A percentile compares a stretch with the other conserved stretches of the same genome.
phyloP scores from a whole-genome alignment of 64 coral and sea anemone genomes.

The Actinia equina region DNA sequence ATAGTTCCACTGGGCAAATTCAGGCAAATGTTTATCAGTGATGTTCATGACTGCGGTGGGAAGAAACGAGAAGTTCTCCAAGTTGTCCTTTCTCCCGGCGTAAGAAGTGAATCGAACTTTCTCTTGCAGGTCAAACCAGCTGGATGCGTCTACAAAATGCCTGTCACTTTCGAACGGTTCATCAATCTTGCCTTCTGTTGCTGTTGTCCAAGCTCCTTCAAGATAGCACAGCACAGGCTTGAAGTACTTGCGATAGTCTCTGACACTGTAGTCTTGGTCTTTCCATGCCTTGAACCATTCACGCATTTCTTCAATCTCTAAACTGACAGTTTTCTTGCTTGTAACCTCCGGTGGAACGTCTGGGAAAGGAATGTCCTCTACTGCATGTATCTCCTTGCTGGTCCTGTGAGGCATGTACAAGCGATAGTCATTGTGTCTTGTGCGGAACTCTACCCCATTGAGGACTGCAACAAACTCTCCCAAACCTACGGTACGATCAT shows the following conservation, averaged over 20 bases:
- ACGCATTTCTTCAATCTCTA: slow-evolving; percentile 47
- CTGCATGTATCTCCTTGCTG: slow-evolving; percentile 35
- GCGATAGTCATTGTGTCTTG: slow-evolving; percentile 78
- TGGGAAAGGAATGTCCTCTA: slow-evolving; percentile 62
- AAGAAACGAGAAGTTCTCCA: slow-evolving; percentile 75
- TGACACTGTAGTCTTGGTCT: slow-evolving; percentile 19
- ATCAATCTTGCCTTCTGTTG: slow-evolving; percentile 48
- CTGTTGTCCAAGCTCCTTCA: slow-evolving; percentile 61
- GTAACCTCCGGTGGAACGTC: slow-evolving; percentile 54
- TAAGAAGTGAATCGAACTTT: slow-evolving; percentile 82
- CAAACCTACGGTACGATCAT: slow-evolving; percentile 67
- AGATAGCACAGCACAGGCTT: slow-evolving; percentile 73
- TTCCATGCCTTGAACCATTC: slow-evolving; percentile 76
- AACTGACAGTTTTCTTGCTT: neutral
- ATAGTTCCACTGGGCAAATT: slow-evolving; percentile 82
- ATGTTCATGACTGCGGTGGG: slow-evolving; percentile 62
- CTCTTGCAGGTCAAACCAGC: slow-evolving; percentile 78
- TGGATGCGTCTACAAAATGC: slow-evolving; percentile 64
- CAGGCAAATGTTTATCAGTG: slow-evolving; percentile 31
- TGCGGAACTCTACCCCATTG: slow-evolving; percentile 77
- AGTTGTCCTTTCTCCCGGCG: slow-evolving; percentile 68
- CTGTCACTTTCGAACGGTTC: slow-evolving; percentile 78
- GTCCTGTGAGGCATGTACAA: slow-evolving; percentile 40
- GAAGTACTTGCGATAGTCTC: slow-evolving; percentile 74
- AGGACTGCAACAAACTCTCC: slow-evolving; percentile 67